These are phyloP conservation scores for Verasper variegatus DNA, from an alignment of 2,113 vertebrate genomes.

Conservation along the genomic window DNA sequence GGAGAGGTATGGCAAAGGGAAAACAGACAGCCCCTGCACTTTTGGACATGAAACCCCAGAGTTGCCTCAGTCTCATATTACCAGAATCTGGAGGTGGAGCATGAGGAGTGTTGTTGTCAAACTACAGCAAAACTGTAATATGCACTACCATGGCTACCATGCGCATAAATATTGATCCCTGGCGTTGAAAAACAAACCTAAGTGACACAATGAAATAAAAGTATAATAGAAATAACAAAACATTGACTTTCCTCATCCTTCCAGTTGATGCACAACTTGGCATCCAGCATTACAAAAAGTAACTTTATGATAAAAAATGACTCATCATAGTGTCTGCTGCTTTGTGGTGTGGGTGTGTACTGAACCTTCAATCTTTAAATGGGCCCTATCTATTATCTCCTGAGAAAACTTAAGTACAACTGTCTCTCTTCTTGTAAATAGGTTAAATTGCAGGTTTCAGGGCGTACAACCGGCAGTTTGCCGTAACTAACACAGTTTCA, in stretches of 20 bases:
- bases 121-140: conserved; percentile 65
- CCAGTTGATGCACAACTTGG: too few relatives aligned
- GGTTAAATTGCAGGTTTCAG: not conserved
- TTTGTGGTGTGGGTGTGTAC: conserved; percentile 43
- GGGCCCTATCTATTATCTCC: conserved; percentile 20
- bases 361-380: not conserved
- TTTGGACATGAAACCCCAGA: conserved; percentile 82
- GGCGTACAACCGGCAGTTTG: not conserved
- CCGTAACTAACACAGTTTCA: not conserved
- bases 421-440: not conserved
- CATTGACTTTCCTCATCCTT: not conserved
- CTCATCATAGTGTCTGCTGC: not conserved
- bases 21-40: conserved; percentile 84
- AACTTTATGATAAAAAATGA: not conserved
- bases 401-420: not conserved
- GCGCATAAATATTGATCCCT: conserved; percentile 36
- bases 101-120: conserved; percentile 60
- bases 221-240: not conserved
- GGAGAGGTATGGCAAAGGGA: conserved; percentile 71
- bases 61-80: conserved; percentile 79
- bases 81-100: conserved; percentile 79
- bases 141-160: conserved; percentile 46
- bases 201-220: not conserved
- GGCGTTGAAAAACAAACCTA: not conserved
- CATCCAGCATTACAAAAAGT: not conserved